Evolutionary conservation across 64 coral and sea anemone species (phyloP), one percentile per base, ranked within the genome.

Genomic region (Dendrophyllia cribrosa): DNA sequence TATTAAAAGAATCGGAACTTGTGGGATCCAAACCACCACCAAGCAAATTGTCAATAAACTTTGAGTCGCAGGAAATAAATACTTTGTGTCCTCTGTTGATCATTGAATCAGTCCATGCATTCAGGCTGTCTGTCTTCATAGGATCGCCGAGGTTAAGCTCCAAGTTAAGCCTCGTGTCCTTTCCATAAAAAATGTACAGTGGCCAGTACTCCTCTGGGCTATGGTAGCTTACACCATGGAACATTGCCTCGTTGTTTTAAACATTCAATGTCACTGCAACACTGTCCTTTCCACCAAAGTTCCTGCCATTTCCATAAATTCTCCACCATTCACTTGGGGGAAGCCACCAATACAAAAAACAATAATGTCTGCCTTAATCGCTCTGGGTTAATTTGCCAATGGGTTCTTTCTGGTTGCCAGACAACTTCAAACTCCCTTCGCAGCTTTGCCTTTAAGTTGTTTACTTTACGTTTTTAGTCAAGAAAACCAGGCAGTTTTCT

Each of bases 21-120:
- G 68, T 93, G 11, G 91, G 75, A 71, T 93, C 85, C 10, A 88
- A 62, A n/a, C 91, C 91, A 60, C 91, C 91, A 79, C 91, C 91
- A 17, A 93, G 56, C 23, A 89, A 50, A 34, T 77, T 60, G 58
- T 93, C 70, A 11, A 55, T 68, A 88, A 88, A 94, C 56, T 82
- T 94, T 13, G 79, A 76, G 26, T 91, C 88, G 20, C 76, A 56
- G 14, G 7, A 56, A 56, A 5, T 56, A 56, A 56, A 56, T 56
- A 56, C 34, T 34, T 34, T 34, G 34, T 34, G 34, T 34, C 34
- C 34, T 49, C 50, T 67, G 1, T n/a, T 26, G 12, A 65, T 8
- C 88, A 90, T 81, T 50, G 17, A 20, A 19, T 25, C 20, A 17
- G 51, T 81, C 76, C 88, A 90, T 46, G 52, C 55, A 62, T 74